A percentile compares a stretch with the other conserved stretches of the same genome.
phyloP scores from a whole-genome alignment of 2,113 vertebrate genomes.

The Symphodus melops region DNA sequence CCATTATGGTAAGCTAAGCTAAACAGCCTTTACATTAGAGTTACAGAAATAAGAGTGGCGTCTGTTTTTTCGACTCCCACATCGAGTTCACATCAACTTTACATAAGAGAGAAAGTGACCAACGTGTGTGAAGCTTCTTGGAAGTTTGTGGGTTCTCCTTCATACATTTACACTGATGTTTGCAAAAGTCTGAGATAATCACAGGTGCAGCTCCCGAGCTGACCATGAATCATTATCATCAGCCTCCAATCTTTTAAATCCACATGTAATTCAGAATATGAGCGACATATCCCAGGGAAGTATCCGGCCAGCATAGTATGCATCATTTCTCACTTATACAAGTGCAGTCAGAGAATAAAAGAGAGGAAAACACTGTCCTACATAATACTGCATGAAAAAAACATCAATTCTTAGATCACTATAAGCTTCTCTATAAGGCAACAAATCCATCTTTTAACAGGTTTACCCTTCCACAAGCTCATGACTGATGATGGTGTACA shows the following conservation, averaged over 20 bases:
- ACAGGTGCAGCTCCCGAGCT: conserved; percentile 46
- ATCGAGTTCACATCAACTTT: neutral
- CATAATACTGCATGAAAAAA: conserved; percentile 36
- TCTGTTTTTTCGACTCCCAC: too few relatives aligned
- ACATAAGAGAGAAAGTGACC: neutral
- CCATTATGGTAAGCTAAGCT: too few relatives aligned
- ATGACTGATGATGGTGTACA: conserved; percentile 22
- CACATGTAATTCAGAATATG: conserved; percentile 61
- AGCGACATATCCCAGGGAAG: conserved; percentile 49
- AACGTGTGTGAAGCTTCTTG: neutral
- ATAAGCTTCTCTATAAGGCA: conserved; percentile 24
- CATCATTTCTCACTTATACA: conserved; percentile 38
- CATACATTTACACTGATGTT: neutral
- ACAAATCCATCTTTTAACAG: conserved; percentile 47
- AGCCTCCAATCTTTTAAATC: conserved; percentile 47
- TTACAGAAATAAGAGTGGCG: too few relatives aligned
- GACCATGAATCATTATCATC: conserved; percentile 70
- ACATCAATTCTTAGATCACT: conserved; percentile 21
- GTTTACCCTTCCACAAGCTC: conserved; percentile 31
- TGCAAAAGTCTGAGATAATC: conserved; percentile 3
- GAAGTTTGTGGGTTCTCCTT: conserved; percentile 16
- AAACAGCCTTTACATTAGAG: too few relatives aligned
- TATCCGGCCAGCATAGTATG: conserved; percentile 40
- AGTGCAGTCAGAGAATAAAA: conserved; percentile 25
- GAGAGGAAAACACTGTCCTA: conserved; percentile 3